Conservation (phyloP, 2,113 vertebrate species). For the Elgaria multicarinata region DNA sequence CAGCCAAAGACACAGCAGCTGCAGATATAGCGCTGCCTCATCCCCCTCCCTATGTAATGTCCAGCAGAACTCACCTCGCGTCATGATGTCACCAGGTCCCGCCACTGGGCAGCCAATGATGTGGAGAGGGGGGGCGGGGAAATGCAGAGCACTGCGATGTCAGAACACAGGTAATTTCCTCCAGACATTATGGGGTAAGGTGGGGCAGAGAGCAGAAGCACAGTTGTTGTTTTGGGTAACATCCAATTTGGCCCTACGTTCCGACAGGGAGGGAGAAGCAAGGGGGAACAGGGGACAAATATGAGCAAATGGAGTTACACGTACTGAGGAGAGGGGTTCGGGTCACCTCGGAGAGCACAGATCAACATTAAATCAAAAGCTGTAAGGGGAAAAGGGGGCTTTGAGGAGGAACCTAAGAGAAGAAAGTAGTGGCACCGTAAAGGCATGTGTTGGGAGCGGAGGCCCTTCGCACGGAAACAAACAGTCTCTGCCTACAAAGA, state of each 20-base stretch:
- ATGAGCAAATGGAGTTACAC: neutral
- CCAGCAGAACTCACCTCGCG: neutral
- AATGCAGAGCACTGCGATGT: neutral
- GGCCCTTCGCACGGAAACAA: too few species aligned
- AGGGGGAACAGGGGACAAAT: neutral
- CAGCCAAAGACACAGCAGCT: neutral
- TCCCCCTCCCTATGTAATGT: too few species aligned
- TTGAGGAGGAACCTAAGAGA: neutral
- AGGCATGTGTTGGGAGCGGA: neutral
- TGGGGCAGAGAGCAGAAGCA: neutral
- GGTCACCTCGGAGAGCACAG: neutral
- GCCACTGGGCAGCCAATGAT: neutral
- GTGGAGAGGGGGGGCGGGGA: neutral
- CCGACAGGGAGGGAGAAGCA: neutral
- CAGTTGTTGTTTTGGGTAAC: neutral
- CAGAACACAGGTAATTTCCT: neutral
- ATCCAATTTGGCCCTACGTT: neutral
- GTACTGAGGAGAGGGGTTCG: fast-evolving
- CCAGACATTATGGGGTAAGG: neutral
- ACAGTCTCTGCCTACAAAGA: neutral
- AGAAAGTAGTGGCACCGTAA: neutral
- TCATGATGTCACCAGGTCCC: neutral
- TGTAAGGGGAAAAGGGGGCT: too few species aligned
- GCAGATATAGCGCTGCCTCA: too few species aligned
- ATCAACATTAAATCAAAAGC: neutral